A percentile compares a stretch with the other conserved stretches of the same genome.
phyloP scores from a whole-genome alignment of 2,797 vertebrate species.

The Anas acuta region DNA sequence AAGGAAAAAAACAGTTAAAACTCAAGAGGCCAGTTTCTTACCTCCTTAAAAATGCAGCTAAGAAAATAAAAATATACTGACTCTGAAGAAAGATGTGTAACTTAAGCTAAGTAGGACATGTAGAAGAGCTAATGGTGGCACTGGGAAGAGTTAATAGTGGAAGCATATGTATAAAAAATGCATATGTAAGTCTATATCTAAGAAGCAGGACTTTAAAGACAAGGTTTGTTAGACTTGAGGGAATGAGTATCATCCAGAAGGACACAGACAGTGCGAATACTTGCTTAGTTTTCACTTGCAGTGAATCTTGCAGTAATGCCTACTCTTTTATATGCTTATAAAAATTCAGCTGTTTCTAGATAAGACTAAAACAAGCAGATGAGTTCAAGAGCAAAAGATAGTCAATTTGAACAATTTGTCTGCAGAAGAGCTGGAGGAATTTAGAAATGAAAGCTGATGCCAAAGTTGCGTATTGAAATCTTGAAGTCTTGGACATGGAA shows the following conservation, averaged over 20 bases:
- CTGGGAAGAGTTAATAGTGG: neutral
- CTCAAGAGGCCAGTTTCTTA: neutral
- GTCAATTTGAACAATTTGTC: neutral
- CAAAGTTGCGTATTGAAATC: neutral
- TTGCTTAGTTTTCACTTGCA: neutral
- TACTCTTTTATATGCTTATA: neutral
- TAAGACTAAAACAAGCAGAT: neutral
- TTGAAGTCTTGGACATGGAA: neutral
- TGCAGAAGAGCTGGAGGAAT: neutral
- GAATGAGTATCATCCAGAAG: neutral
- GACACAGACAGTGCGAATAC: neutral
- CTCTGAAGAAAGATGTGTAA: neutral
- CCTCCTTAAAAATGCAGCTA: neutral
- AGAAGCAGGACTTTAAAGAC: neutral
- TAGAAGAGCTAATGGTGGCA: neutral
- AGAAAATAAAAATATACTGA: neutral
- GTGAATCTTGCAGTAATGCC: neutral
- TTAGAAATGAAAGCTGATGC: neutral
- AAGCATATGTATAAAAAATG: neutral
- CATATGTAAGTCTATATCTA: neutral
- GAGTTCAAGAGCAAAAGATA: neutral
- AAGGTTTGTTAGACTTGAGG: neutral
- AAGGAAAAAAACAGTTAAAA: neutral
- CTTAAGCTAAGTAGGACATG: neutral
- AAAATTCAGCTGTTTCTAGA: neutral